phyloP scores from a whole-genome alignment of 2,113 vertebrate genomes.

The Arizona elegans region DNA sequence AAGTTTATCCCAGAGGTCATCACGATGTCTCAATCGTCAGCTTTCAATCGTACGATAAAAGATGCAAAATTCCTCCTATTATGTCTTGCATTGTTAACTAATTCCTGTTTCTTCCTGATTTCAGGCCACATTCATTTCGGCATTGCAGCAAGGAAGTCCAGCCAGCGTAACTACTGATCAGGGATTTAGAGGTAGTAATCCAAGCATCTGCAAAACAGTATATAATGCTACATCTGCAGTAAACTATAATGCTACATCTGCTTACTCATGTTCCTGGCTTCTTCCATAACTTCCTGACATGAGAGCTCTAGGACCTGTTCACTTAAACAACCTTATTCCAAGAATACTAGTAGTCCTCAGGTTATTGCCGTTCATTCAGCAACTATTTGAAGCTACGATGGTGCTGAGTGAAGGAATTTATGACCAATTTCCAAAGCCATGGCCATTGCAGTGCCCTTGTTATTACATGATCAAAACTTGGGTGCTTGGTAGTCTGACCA shows the following conservation, averaged over 20 bases:
- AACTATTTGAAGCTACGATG: neutral
- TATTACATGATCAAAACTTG: neutral
- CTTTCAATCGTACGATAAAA: neutral
- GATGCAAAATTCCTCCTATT: neutral
- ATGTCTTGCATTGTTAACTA: neutral
- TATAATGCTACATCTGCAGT: neutral
- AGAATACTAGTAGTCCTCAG: neutral
- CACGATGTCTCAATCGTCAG: no score
- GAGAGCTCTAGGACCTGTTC: neutral
- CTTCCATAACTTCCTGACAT: neutral
- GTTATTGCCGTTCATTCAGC: neutral
- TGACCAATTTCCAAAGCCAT: neutral
- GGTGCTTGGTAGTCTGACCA: neutral
- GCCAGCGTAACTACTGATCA: neutral
- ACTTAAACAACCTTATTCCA: neutral
- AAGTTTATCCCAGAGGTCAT: neutral
- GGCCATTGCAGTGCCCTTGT: fast-evolving
- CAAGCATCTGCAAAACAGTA: neutral
- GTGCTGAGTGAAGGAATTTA: neutral
- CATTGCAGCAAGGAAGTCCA: neutral
- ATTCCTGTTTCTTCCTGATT: neutral
- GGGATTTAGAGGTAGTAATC: neutral
- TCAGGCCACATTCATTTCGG: neutral
- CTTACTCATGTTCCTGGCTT: neutral
- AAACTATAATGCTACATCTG: neutral